Conservation (phyloP, 2,113 vertebrate genomes). For the Fulmarus glacialis region DNA sequence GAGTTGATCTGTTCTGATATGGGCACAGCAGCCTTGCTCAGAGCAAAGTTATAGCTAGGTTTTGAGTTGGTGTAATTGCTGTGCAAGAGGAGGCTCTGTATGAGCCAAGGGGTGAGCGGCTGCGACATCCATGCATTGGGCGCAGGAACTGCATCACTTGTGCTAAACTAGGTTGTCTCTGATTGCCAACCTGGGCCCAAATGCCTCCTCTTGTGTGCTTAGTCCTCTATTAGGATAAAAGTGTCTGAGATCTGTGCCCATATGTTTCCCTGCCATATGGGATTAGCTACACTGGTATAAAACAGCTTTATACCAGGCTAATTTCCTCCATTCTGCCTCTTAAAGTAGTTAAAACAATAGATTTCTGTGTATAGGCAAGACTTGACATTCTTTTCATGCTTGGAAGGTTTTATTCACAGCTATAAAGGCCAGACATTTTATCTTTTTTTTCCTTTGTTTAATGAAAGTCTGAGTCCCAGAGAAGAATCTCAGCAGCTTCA, state of each 20-base stretch:
- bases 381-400: conserved; percentile 27
- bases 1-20: background rate
- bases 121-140: background rate
- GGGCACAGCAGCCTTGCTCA: background rate
- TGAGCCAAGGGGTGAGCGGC: background rate
- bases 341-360: background rate
- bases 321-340: background rate
- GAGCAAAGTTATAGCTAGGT: background rate
- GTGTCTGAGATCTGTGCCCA: background rate
- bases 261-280: background rate
- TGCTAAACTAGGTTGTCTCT: background rate
- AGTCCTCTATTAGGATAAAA: background rate
- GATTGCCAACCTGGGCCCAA: background rate
- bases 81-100: background rate
- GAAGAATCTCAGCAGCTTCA: background rate
- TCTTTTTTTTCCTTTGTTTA: background rate
- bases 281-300: background rate
- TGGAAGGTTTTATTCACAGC: conserved; percentile 35
- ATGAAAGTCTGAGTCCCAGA: background rate
- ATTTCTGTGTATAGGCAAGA: background rate
- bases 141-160: background rate
- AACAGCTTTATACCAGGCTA: background rate
- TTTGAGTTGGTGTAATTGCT: background rate
- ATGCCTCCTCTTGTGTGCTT: background rate
- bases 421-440: background rate